phyloP scores from a whole-genome alignment of 2,797 vertebrate species.

The Sebastes paucispinis region DNA sequence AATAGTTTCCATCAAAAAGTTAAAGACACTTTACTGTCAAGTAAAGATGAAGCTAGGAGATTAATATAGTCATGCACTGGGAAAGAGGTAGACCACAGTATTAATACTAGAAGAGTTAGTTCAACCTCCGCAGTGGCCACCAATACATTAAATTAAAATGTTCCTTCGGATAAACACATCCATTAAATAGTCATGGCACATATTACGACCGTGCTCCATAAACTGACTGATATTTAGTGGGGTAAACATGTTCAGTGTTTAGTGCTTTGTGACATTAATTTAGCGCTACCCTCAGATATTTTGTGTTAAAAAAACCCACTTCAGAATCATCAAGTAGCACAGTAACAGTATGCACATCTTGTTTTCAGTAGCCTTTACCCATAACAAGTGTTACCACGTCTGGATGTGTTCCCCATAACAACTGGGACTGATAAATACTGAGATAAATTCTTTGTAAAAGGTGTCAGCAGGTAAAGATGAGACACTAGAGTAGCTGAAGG shows the following conservation, averaged over 20 bases:
- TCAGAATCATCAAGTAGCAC: background rate
- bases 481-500: background rate
- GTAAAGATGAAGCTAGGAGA: background rate
- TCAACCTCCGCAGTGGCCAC: background rate
- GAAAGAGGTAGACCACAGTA: background rate
- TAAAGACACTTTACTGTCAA: background rate
- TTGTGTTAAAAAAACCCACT: background rate
- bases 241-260: background rate
- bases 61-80: background rate
- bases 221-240: background rate
- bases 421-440: constrained; percentile 43
- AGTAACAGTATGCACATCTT: background rate
- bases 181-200: background rate
- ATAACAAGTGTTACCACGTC: background rate
- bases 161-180: background rate
- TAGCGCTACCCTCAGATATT: background rate
- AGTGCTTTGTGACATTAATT: background rate
- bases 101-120: background rate
- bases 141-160: background rate
- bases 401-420: background rate
- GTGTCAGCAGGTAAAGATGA: constrained; percentile 19
- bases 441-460: constrained; percentile 28
- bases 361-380: background rate
- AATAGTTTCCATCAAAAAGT: background rate
- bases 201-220: background rate